Conservation (phyloP, 2,888 invertebrate genomes). For the Ptilodon capucinus region DNA sequence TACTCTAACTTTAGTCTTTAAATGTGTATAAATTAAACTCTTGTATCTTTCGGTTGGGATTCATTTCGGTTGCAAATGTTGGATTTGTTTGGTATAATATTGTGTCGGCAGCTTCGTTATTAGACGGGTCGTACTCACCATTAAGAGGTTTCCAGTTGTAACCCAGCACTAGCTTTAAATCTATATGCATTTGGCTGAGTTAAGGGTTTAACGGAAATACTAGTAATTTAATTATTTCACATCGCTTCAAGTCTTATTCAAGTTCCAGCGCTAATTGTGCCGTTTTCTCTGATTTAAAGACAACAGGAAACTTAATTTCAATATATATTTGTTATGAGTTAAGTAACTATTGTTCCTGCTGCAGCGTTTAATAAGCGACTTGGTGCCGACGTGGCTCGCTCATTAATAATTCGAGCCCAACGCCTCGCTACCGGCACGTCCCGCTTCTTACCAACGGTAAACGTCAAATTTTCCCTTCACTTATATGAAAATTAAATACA, state of each 20-base stretch:
- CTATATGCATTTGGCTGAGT: too few relatives aligned
- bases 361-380: conserved; percentile 29
- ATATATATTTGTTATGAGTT: conserved; percentile 11
- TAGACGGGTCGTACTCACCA: too few relatives aligned
- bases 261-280: too few relatives aligned
- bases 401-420: conserved; percentile 40
- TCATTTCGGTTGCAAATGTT: too few relatives aligned
- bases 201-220: too few relatives aligned
- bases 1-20: not conserved
- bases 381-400: conserved; percentile 23
- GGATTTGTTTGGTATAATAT: too few relatives aligned
- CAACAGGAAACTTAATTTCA: conserved; percentile 11
- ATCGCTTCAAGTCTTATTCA: too few relatives aligned
- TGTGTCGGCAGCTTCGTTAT: too few relatives aligned
- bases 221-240: too few relatives aligned
- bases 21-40: not conserved
- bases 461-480: conserved; percentile 17
- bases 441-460: conserved; percentile 19
- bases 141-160: too few relatives aligned
- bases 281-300: too few relatives aligned
- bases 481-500: conserved; percentile 19
- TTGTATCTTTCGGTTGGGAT: not conserved
- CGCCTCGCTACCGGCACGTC: conserved; percentile 25
- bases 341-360: conserved; percentile 26
- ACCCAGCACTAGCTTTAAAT: too few relatives aligned